Conservation (phyloP, 2,113 vertebrate genomes). For the Garra rufa region DNA sequence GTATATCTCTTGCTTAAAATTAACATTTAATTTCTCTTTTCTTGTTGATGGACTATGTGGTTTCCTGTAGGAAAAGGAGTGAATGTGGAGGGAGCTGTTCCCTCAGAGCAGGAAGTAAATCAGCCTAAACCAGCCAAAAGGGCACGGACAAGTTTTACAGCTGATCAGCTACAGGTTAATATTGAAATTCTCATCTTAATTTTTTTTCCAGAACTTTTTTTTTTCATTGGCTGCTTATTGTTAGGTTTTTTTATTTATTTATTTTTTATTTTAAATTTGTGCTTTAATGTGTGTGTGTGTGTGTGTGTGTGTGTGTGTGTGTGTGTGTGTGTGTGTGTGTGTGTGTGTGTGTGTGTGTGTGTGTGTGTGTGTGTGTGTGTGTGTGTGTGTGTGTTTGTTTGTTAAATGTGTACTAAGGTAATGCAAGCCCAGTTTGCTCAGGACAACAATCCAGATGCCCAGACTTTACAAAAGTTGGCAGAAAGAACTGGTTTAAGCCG, state of each 20-base stretch:
- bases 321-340: too few relatives aligned
- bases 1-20: background rate
- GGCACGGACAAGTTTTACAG: conserved; percentile 96
- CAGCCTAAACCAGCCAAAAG: conserved; percentile 92
- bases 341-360: too few relatives aligned
- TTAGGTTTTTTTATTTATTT: background rate
- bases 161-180: conserved; percentile 94
- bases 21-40: conserved; percentile 68
- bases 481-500: conserved; percentile 97
- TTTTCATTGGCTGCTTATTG: too few relatives aligned
- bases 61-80: conserved; percentile 83
- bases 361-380: too few relatives aligned
- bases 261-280: too few relatives aligned
- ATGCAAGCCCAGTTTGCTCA: conserved; percentile 99
- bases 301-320: too few relatives aligned
- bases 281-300: too few relatives aligned
- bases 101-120: conserved; percentile 87
- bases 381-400: too few relatives aligned
- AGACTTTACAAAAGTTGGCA: conserved; percentile 95
- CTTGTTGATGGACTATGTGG: background rate
- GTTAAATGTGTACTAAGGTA: conserved; percentile 79
- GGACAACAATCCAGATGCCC: conserved; percentile 98
- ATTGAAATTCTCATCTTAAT: background rate
- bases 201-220: too few relatives aligned
- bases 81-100: conserved; percentile 82